Conservation (phyloP, 2,888 invertebrate species). For the Diachrysia chrysitis region DNA sequence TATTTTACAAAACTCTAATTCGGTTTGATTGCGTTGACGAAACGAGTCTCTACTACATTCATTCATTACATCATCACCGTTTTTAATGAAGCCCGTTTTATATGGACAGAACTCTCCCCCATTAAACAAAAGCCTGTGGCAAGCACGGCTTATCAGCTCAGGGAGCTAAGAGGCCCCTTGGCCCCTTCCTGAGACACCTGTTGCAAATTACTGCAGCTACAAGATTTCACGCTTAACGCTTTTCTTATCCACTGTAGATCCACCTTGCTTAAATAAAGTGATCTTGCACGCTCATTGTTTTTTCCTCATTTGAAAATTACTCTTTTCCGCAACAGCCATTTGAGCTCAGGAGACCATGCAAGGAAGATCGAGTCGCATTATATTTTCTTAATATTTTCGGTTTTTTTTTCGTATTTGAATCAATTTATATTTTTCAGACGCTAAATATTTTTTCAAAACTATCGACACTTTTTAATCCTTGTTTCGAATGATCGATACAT, state of each 20-base stretch:
- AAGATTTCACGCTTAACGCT: slow-evolving; percentile 2
- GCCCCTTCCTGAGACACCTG: background rate
- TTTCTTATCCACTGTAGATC: slow-evolving; percentile 1
- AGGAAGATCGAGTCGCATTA: background rate
- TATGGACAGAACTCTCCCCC: background rate
- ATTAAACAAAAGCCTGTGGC: background rate
- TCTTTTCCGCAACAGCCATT: background rate
- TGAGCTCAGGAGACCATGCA: background rate
- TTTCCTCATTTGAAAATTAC: background rate
- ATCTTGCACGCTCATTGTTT: background rate
- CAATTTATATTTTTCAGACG: too few species aligned
- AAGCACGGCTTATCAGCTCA: slow-evolving; percentile 6
- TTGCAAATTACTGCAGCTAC: slow-evolving; percentile 5
- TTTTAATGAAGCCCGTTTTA: background rate
- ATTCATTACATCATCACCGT: background rate
- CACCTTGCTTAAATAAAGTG: background rate
- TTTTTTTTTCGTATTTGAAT: too few species aligned
- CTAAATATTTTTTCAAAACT: too few species aligned
- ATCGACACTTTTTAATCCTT: too few species aligned
- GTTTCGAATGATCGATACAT: too few species aligned
- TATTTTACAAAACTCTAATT: too few species aligned
- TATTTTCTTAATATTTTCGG: too few species aligned
- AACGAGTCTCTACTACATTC: too few species aligned
- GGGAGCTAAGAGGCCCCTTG: slow-evolving; percentile 2
- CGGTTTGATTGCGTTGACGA: too few species aligned